These are phyloP conservation scores for Psix sp. DNA, from an alignment of 1,140 invertebrate species.

Conservation along the genomic window DNA sequence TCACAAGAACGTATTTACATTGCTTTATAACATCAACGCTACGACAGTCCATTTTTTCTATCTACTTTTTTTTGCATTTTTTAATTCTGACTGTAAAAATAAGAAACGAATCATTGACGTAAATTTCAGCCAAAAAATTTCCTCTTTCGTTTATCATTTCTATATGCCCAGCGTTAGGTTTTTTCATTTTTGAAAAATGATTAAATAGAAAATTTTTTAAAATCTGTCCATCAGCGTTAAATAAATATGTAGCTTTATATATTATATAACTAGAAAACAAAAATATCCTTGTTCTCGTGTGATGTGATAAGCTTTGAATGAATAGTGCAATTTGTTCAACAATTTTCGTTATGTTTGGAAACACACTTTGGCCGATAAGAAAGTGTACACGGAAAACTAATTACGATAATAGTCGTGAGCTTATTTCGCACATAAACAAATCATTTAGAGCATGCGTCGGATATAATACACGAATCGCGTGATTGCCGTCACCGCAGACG, in stretches of 20 bases:
- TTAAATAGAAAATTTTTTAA: no score
- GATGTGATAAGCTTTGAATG: conserved; percentile 2
- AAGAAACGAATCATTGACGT: not conserved
- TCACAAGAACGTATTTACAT: conserved; percentile 23
- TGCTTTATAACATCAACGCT: conserved; percentile 1
- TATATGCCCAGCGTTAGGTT: not conserved
- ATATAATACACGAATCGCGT: conserved; percentile 36
- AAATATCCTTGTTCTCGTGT: no score
- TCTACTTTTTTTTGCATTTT: not conserved
- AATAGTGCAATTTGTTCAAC: conserved; percentile 24
- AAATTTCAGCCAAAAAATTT: not conserved
- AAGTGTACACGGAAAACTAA: conserved; percentile 35
- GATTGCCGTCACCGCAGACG: conserved; percentile 35
- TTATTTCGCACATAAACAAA: conserved; percentile 50
- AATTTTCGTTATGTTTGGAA: conserved; percentile 25
- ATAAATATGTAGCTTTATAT: no score
- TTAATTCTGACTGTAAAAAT: not conserved
- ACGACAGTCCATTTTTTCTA: not conserved
- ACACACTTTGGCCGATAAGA: conserved; percentile 25
- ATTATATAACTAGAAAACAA: not conserved
- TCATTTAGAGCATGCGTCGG: conserved; percentile 27
- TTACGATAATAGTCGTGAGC: conserved; percentile 34
- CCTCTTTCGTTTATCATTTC: not conserved
- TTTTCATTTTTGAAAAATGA: no score
- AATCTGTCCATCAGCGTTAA: no score